Conservation (phyloP, 2,113 vertebrate species). For the Carollia perspicillata region DNA sequence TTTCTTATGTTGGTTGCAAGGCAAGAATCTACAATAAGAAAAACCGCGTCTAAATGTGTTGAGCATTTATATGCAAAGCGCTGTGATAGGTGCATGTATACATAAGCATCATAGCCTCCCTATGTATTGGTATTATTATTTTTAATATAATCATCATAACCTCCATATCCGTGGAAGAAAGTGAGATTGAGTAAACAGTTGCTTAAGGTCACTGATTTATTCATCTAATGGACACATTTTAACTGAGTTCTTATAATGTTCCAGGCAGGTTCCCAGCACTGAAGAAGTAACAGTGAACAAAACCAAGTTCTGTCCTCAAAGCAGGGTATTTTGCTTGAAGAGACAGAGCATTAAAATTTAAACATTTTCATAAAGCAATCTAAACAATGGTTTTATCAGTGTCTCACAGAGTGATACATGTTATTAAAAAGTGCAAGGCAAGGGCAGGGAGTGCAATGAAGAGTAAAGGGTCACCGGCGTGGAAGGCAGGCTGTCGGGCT, state of each 20-base stretch:
- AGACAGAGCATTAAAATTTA: not conserved
- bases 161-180: not conserved
- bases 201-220: not conserved
- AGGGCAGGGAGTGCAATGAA: not conserved
- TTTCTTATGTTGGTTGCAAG: not conserved
- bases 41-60: not conserved
- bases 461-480: not conserved
- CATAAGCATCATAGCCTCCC: not conserved
- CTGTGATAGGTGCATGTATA: not conserved
- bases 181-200: not conserved
- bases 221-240: not conserved
- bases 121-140: not conserved
- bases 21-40: not conserved
- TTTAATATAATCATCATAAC: not conserved
- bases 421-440: not conserved
- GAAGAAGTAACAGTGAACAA: not conserved
- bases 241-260: not conserved
- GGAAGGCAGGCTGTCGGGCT: not conserved
- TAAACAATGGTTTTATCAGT: not conserved
- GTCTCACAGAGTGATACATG: not conserved
- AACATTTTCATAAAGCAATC: conserved; percentile 1
- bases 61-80: not conserved
- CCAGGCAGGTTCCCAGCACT: not conserved
- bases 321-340: not conserved
- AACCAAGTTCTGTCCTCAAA: not conserved